phyloP scores from a whole-genome alignment of 2,113 vertebrate species.

The Psammodynastes pulverulentus region DNA sequence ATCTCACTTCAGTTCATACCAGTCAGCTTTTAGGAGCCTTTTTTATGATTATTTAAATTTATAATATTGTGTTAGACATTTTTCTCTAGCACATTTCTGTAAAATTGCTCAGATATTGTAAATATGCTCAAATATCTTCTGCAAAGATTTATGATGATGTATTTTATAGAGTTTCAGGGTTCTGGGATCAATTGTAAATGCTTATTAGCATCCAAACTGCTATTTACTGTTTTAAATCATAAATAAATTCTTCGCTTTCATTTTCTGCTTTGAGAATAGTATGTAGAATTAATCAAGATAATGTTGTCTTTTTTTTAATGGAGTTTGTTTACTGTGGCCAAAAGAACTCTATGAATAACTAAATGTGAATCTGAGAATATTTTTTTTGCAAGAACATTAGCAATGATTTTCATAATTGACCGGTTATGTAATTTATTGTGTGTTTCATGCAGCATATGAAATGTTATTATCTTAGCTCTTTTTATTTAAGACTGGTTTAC shows the following conservation, averaged over 20 bases:
- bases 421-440: background rate
- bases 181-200: constrained; percentile 23
- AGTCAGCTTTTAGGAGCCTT: background rate
- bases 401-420: background rate
- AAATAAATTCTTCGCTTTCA: background rate
- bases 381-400: background rate
- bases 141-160: constrained; percentile 7
- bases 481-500: background rate
- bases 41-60: background rate
- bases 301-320: background rate
- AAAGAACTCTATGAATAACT: background rate
- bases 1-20: background rate
- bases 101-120: background rate
- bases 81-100: constrained; percentile 5
- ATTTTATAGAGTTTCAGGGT: constrained; percentile 6
- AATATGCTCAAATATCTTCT: constrained; percentile 4
- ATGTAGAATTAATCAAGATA: background rate
- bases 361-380: background rate
- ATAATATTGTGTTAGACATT: background rate
- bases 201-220: constrained; percentile 25
- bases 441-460: background rate
- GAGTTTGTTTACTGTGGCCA: background rate
- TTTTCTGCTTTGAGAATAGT: constrained; percentile 6
- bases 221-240: constrained; percentile 13
- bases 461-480: background rate